A percentile compares a stretch with the other conserved stretches of the same genome.
These are phyloP conservation scores for Drosophila malerkotliana DNA, from an alignment of 1,140 invertebrate genomes.

Conservation along the genomic window DNA sequence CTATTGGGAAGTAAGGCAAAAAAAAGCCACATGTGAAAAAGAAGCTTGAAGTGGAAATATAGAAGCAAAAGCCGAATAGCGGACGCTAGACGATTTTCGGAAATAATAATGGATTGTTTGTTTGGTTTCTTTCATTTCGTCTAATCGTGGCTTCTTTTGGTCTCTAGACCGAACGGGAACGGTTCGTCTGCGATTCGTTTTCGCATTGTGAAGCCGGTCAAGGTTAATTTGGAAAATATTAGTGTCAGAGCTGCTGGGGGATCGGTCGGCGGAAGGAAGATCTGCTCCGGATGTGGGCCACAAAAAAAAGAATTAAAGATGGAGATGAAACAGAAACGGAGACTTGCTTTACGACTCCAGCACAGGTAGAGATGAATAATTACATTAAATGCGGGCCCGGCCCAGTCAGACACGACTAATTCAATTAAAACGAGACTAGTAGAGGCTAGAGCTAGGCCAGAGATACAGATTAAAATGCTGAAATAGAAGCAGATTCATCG, in stretches of 20 bases:
- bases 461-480: slow-evolving; percentile 7
- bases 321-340: slow-evolving; percentile 11
- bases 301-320: slow-evolving; percentile 42
- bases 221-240: slow-evolving; percentile 76
- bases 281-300: slow-evolving; percentile 73
- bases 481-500: slow-evolving; percentile 2
- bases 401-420: slow-evolving; percentile 49
- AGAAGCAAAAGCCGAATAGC: slow-evolving; percentile 27
- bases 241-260: slow-evolving; percentile 34
- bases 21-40: not conserved
- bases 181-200: slow-evolving; percentile 50
- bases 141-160: slow-evolving; percentile 20
- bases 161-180: slow-evolving; percentile 60
- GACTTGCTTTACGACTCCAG: slow-evolving; percentile 50
- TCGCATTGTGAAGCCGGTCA: slow-evolving; percentile 76
- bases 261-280: slow-evolving; percentile 21
- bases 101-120: slow-evolving; percentile 63
- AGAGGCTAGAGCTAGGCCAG: slow-evolving; percentile 14
- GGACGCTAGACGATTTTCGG: slow-evolving; percentile 56
- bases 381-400: slow-evolving; percentile 34
- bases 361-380: slow-evolving; percentile 41
- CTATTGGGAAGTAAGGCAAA: slow-evolving; percentile 57
- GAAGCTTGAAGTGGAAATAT: slow-evolving; percentile 8
- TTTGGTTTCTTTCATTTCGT: slow-evolving; percentile 15
- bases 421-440: slow-evolving; percentile 57